Evolutionary conservation across 1,140 invertebrate genomes (phyloP), one percentile per base, ranked within the genome.

Genomic region (Eriosoma lanigerum): DNA sequence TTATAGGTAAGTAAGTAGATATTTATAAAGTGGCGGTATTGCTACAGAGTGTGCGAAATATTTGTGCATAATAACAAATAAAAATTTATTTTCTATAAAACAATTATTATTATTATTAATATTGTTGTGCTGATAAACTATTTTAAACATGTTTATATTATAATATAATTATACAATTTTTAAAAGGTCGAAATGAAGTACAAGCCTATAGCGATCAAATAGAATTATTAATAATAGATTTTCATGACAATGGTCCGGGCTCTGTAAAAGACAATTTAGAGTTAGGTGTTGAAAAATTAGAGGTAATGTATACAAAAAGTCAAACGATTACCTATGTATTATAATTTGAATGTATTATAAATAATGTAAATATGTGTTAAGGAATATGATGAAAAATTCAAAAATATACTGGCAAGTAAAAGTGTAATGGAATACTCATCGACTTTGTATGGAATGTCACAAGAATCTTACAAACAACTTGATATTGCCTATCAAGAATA

Each of bases 181-280:
- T 26, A 9, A 86, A 93, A 83, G 94, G 92, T 44, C 84, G 90
- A 32, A 85, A 88, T 0, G 90, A 95, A 85, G 93, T 96, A 82
- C 86, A 88, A 19, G 88, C 90, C 15, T 96, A 96, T 87, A 86
- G 88, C 29, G 85, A 86, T 17, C 89, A 91, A 83, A 85, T 93
- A 38, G 86, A 86, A 12, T 86, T 88, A 0, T 96, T 96, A 85
- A 87, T 92, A 0, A 88, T 91, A 81, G 89, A 90, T 84, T 96
- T 93, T 84, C 88, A 92, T 81, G 84, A 83, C 0, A 88, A 92
- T 83, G 94, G 94, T 0, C 95, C 94, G 0, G 92, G 90, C 6
- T 90, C 91, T 62, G 91, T 94, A 44, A 92, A 90, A 0, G 86
- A 90, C 17, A 89, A 96, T 85, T 87, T 96, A 82, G 93, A 96